Evolutionary conservation across 2,113 vertebrate species (phyloP), one percentile per base, ranked within the genome.

Genomic region (Nanorana parkeri): DNA sequence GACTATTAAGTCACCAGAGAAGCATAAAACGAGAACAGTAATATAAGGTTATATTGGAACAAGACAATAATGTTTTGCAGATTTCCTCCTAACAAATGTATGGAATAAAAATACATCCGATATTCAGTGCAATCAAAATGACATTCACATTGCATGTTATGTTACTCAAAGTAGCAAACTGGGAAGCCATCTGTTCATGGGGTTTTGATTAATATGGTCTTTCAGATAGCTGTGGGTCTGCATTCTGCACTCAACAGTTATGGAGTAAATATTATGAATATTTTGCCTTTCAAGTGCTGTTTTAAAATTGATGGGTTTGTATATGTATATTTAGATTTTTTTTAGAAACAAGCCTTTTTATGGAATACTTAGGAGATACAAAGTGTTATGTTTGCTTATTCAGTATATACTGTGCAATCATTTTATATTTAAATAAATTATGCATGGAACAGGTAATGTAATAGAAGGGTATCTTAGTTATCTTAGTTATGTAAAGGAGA

Each of bases 61-160:
- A 26, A 67, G 58, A 82, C 47, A 75, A 75, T 75, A 75, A 82
- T 82, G 71, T 82, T 63, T 68, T 67, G 55, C 71, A 82, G 71
- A 82, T 68, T 67, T 82, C 71, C 80, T 82, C 63, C 52, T 67
- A 56, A 51, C 51, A 75, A 66, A 82, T 68, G 75, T 82, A 82
- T 75, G 71, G 72, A 82, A 82, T 75, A 82, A 66, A 76, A 82
- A 82, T 82, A 68, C 69, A 66, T 75, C 63, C 71, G 73, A 74
- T 58, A 56, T 32, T 56, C 61, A 82, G 21, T 21, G 71, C 52
- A 82, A 82, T 82, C 80, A 75, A 82, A 66, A 73, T 82, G 80
- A 82, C 80, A 82, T 75, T 65, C 80, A 26, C 63, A 60, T 75
- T 76, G 61, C 47, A 60, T 82, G 68, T 82, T 75, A 82, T 82